Conservation (phyloP, 2,888 invertebrate genomes). For the Matsumyia berberina region DNA sequence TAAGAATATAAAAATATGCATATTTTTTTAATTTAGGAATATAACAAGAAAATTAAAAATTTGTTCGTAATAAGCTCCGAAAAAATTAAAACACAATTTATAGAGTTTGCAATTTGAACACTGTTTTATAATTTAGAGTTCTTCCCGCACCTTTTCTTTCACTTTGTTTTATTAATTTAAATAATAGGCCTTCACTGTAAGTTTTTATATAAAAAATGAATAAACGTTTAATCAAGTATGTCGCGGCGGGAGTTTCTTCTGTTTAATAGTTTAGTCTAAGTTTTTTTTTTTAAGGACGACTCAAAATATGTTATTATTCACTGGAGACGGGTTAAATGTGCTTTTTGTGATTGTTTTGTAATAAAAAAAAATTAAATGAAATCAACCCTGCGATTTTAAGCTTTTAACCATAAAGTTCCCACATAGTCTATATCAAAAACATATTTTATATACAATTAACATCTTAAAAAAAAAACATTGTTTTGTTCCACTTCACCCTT, state of each 20-base stretch:
- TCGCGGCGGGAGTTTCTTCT: conserved; percentile 28
- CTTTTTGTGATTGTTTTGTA: conserved; percentile 76
- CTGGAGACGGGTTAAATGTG: conserved; percentile 76
- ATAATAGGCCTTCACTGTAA: conserved; percentile 5
- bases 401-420: conserved; percentile 58
- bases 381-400: conserved; percentile 67
- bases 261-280: conserved; percentile 34
- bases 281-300: conserved; percentile 33
- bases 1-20: too few relatives aligned
- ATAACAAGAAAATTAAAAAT: neutral
- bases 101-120: conserved; percentile 18
- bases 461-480: conserved; percentile 31
- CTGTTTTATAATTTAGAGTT: conserved; percentile 14
- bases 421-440: conserved; percentile 52
- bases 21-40: too few relatives aligned
- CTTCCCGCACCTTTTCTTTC: conserved; percentile 44
- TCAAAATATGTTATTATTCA: conserved; percentile 29
- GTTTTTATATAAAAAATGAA: conserved; percentile 3
- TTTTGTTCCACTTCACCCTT: conserved; percentile 71
- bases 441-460: conserved; percentile 39
- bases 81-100: conserved; percentile 3
- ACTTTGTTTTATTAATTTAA: conserved; percentile 4
- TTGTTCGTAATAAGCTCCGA: neutral
- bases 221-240: conserved; percentile 25
- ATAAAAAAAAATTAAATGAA: conserved; percentile 42